Evolutionary conservation across 2,113 vertebrate genomes (phyloP).

Genomic region (Spea multiplicata): DNA sequence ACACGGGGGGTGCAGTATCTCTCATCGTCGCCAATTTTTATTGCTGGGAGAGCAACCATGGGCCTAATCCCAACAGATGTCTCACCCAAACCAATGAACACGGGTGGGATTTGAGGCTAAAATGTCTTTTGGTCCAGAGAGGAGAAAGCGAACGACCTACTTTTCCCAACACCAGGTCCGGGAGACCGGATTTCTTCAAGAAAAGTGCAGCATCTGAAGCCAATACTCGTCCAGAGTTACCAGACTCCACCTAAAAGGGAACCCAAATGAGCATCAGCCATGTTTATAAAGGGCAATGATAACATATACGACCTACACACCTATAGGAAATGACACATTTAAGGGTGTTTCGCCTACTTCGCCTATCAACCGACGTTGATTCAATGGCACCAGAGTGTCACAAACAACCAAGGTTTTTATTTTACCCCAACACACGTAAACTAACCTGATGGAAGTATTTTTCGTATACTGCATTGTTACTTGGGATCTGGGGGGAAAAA

Average conservation of each 20-base stretch:
- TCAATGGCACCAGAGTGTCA: too few relatives aligned
- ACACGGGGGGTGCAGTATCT: neutral
- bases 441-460: conserved; percentile 96
- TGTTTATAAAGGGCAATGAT: neutral
- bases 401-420: too few relatives aligned
- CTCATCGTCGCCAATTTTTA: neutral
- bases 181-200: conserved; percentile 90
- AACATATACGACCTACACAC: too few relatives aligned
- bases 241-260: conserved; percentile 79
- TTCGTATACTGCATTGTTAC: conserved; percentile 95
- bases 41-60: neutral
- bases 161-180: conserved; percentile 92
- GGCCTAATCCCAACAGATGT: neutral
- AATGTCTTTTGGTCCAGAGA: too few relatives aligned
- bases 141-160: conserved; percentile 57
- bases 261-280: neutral
- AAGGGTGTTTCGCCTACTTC: too few relatives aligned
- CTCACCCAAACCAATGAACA: neutral
- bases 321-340: too few relatives aligned
- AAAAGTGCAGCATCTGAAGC: conserved; percentile 92
- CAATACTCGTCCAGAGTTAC: conserved; percentile 81
- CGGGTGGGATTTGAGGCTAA: too few relatives aligned
- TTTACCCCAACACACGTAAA: neutral
- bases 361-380: too few relatives aligned
- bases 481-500: conserved; percentile 77